These are phyloP conservation scores for Lithobates sylvaticus DNA, from an alignment of 2,797 vertebrate species.

Conservation along the genomic window DNA sequence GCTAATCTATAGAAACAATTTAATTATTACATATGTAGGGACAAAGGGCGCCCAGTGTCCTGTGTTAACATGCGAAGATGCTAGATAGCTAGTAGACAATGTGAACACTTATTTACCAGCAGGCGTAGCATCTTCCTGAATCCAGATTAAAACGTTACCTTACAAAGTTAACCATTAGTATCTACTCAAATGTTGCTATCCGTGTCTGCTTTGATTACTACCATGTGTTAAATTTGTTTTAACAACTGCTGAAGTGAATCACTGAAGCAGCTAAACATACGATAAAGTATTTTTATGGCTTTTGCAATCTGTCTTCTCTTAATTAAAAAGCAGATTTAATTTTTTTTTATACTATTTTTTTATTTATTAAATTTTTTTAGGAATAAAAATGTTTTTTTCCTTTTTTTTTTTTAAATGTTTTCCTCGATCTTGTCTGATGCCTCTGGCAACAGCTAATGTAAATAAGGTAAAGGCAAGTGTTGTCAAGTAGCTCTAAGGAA, in stretches of 20 bases:
- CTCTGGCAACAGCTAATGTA: background rate
- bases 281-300: slow-evolving; percentile 38
- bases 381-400: background rate
- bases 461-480: background rate
- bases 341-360: background rate
- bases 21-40: slow-evolving; percentile 3
- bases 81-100: slow-evolving; percentile 1
- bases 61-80: slow-evolving; percentile 6
- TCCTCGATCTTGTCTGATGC: slow-evolving; percentile 11
- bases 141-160: slow-evolving; percentile 1
- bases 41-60: background rate
- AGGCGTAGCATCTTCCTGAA: background rate
- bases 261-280: slow-evolving; percentile 32
- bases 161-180: slow-evolving; percentile 7
- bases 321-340: slow-evolving; percentile 17
- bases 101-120: slow-evolving; percentile 13
- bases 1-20: slow-evolving; percentile 2
- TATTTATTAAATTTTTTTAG: too few relatives aligned
- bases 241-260: slow-evolving; percentile 44
- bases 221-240: slow-evolving; percentile 29
- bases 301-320: slow-evolving; percentile 44
- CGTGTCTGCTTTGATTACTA: slow-evolving; percentile 15
- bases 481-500: background rate
- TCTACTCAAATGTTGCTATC: background rate
- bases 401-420: background rate